These are phyloP conservation scores for Anthophora plumipes DNA, from an alignment of 2,888 invertebrate genomes.

Conservation along the genomic window DNA sequence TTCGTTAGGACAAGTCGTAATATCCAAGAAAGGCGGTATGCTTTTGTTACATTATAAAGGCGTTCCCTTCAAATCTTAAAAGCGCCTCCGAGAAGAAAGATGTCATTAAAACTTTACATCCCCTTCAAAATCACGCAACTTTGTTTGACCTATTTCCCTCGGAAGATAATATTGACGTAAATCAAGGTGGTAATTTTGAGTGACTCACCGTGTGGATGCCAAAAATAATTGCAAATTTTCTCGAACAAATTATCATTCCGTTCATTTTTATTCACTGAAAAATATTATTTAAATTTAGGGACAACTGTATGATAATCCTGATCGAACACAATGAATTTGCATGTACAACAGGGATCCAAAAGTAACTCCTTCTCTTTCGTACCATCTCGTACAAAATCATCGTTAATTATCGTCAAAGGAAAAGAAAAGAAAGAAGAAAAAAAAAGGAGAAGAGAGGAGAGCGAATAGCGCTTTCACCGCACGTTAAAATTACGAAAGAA, in stretches of 20 bases:
- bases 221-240: neutral
- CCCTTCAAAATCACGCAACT: conserved; percentile 15
- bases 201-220: neutral
- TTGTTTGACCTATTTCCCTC: conserved; percentile 11
- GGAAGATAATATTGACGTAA: conserved; percentile 9
- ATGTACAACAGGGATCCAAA: no score
- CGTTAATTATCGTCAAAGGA: neutral
- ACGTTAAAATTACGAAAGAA: conserved; percentile 1
- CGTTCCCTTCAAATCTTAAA: neutral
- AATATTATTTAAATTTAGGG: no score
- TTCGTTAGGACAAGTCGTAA: neutral
- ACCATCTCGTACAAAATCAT: neutral
- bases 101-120: neutral
- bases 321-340: no score
- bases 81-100: neutral
- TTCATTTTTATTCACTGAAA: neutral
- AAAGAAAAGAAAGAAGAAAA: neutral
- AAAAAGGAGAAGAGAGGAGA: neutral
- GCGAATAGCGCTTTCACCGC: neutral
- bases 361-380: neutral
- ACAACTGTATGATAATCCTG: no score
- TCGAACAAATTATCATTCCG: neutral
- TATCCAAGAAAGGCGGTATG: no score
- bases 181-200: conserved; percentile 10
- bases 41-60: neutral